Percentiles rank a stretch among this genome's conserved stretches.
Evolutionary conservation across 2,113 vertebrate species (phyloP).

Genomic region (Sprattus sprattus): DNA sequence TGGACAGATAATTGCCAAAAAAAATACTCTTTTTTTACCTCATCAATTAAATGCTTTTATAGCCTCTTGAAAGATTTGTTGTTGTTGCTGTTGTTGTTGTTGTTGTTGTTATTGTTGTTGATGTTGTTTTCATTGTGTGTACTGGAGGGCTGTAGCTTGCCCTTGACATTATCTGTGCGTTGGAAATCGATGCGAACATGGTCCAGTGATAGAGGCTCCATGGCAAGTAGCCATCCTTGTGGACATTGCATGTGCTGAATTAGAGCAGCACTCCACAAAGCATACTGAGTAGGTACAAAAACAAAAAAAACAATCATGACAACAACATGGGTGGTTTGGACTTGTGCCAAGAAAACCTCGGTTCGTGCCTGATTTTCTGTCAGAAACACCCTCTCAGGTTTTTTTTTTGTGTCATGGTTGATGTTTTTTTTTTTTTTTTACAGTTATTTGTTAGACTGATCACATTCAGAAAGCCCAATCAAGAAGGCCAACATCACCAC

Average conservation of each 20-base stretch:
- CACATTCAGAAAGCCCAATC: conserved; percentile 8
- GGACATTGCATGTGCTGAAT: not conserved
- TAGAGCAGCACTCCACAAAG: not conserved
- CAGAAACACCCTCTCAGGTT: not conserved
- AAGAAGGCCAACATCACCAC: not conserved
- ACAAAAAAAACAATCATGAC: not conserved
- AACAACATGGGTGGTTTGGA: not conserved
- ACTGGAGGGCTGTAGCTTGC: not conserved
- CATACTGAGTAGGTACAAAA: not conserved
- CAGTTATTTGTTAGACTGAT: not conserved
- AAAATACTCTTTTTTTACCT: not conserved
- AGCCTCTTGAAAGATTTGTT: not conserved
- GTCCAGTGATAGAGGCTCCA: not conserved
- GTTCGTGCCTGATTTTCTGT: not conserved
- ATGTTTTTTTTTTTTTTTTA: not conserved
- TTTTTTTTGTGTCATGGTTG: not conserved
- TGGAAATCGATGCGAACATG: not conserved
- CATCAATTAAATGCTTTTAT: conserved; percentile 8
- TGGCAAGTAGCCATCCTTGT: not conserved
- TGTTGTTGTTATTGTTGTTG: not conserved
- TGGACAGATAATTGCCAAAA: not conserved
- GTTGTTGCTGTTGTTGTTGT: not conserved
- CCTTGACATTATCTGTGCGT: conserved; percentile 18
- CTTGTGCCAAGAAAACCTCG: not conserved
- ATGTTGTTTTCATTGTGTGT: not conserved